A percentile compares a stretch with the other conserved stretches of the same genome.
Evolutionary conservation across 2,113 vertebrate genomes (phyloP).

Genomic region (Neoarius graeffei): DNA sequence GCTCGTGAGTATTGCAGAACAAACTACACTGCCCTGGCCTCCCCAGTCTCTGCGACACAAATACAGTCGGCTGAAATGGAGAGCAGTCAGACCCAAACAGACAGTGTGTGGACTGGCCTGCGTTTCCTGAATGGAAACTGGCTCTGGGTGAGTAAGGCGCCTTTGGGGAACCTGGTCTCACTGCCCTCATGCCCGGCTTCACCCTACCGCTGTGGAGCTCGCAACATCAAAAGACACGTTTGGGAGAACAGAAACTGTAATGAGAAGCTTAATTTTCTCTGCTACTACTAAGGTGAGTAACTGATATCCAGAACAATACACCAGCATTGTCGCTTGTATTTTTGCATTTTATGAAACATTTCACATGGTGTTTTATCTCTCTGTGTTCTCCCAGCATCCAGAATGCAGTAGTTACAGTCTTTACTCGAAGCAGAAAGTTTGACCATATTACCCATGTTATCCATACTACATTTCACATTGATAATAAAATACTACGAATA

Average conservation of each 20-base stretch:
- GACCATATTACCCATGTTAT: no score
- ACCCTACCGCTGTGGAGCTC: slow-evolving; percentile 52
- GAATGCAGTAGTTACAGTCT: no score
- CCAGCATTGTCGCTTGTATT: no score
- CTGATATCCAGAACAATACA: background rate
- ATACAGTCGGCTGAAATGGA: background rate
- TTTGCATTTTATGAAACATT: no score
- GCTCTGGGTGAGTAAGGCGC: slow-evolving; percentile 16
- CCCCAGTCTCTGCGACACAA: background rate
- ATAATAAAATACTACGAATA: no score
- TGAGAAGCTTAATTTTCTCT: slow-evolving; percentile 59
- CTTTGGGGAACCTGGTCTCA: rapidly evolving
- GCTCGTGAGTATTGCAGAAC: slow-evolving; percentile 32
- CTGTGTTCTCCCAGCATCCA: no score
- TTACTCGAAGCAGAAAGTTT: no score
- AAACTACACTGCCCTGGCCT: slow-evolving; percentile 12
- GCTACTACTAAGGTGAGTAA: slow-evolving; percentile 32
- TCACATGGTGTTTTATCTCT: no score
- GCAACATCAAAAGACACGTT: background rate
- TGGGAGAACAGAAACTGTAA: slow-evolving; percentile 56
- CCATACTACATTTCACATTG: no score
- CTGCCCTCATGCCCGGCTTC: slow-evolving; percentile 43
- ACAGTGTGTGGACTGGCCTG: slow-evolving; percentile 41
- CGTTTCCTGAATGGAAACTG: slow-evolving; percentile 28
- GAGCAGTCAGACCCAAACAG: background rate